Percentiles rank a stretch among this genome's conserved stretches.
Conservation (phyloP, 2,113 vertebrate genomes). For the Leptobrachium ailaonicum region DNA sequence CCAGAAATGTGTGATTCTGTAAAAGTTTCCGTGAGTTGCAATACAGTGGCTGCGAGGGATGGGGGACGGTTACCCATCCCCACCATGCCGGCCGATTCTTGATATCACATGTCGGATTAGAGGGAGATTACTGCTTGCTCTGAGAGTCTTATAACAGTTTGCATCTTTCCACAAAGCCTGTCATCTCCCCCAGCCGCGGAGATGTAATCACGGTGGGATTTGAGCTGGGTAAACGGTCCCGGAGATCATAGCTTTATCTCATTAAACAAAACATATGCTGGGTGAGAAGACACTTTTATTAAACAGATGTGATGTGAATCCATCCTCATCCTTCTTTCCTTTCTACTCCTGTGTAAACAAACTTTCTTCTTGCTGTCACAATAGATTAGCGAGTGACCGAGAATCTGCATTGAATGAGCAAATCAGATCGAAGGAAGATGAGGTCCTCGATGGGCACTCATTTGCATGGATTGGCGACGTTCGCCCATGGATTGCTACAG, state of each 20-base stretch:
- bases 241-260: not conserved
- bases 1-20: too few relatives aligned
- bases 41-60: too few relatives aligned
- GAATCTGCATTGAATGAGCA: not conserved
- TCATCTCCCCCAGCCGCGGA: not conserved
- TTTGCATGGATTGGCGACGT: not conserved
- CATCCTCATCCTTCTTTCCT: too few relatives aligned
- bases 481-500: not conserved
- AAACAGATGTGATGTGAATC: slow-evolving; percentile 4
- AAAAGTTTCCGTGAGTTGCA: too few relatives aligned
- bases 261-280: slow-evolving; percentile 3
- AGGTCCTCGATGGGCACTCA: not conserved
- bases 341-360: too few relatives aligned
- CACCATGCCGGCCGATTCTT: too few relatives aligned
- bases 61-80: too few relatives aligned
- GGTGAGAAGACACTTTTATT: not conserved
- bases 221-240: not conserved
- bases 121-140: not conserved
- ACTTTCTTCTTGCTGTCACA: not conserved
- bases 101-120: not conserved
- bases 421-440: too few relatives aligned
- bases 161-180: not conserved
- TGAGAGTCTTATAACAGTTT: not conserved
- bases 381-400: not conserved
- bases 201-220: not conserved